Evolutionary conservation across 2,888 invertebrate species (phyloP), one percentile per base, ranked within the genome.

Genomic region (Amphipyra tragopoginis): DNA sequence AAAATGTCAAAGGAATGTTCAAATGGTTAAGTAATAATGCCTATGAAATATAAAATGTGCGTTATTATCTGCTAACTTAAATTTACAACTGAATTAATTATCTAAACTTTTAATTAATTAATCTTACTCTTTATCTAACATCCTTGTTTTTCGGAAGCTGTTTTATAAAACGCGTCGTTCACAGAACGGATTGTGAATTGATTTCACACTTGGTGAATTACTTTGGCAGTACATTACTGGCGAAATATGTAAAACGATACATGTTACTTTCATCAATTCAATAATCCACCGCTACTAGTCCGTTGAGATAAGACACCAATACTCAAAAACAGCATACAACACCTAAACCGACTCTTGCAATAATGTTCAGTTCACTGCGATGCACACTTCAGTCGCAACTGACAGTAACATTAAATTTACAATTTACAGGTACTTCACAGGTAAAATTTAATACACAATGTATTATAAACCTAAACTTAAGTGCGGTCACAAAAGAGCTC

Each of bases 351-450:
- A 85, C 82, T 83, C 72, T 57, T 80, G 77, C 74, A 72, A 61
- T 65, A 43, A 65, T 77, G 83, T 81, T 94, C 93, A 85, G 93
- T 94, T 93, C 91, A 93, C 93, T 93, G 93, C 94, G 89, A 92
- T 87, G 93, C 94, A 93, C 84, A 81, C 79, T 81, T 80, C 83
- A 81, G 84, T 85, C 84, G 81, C 86, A 81, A 86, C 86, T 83
- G 88, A 88, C 87, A 88, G 87, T 86, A 83, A 87, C 86, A 88
- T 87, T 86, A 89, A 90, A 92, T 93, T 92, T 93, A 93, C 93
- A 94, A 91, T 93, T 93, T 91, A 93, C 94, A 94, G 94, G 94
- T 94, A 94, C 94, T 91, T 92, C 85, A 88, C 91, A 92, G 94
- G 93, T 94, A 93, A 89, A 88, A 83, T 89, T 92, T 85, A 90